Base-by-base conservation (phyloP, 2,797 vertebrate species). In the Lagodon rhomboides region DNA sequence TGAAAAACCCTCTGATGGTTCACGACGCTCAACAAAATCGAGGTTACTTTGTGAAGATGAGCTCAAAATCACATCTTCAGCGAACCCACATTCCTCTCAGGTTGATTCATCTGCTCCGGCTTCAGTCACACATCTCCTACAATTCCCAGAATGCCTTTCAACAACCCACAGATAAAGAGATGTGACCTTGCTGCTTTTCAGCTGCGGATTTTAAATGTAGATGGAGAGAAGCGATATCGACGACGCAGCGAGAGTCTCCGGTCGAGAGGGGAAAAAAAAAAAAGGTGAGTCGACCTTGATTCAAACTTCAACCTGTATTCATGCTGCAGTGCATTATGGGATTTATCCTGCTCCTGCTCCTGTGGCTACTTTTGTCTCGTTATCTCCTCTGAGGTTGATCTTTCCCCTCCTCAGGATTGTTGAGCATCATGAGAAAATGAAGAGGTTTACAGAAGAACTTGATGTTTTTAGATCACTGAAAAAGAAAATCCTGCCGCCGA, bases 271-370 rank as follows among this genome's bases (percentile, higher is more conserved):
- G 1, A 7, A 34, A 34, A 34, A 34, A 34, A 34, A 34, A 34
- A 59, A 81, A 73, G 74, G 70, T 38, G 68, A 75, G 34, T 56
- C 12, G 65, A 85, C 82, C 86, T 90, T 81, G 59, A 78, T 55
- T 68, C 54, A 63, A 64, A 58, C 16, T 51, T 44, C 8, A 41
- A 82, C 71, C 43, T 65, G 79, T 60, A 59, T 59, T 68, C 25
- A 22, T 11, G 12, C 69, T 60, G 75, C 76, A 51, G 30, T 58
- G 83, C 72, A 67, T 72, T 46, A 13, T 63, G 71, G 68, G 68
- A 5, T 41, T 15, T 44, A 22, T 34, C 54, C 34, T 12, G 50
- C 46, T 59, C 46, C 22, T 1, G 38, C 7, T 7, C 59, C n/a
- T 61, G 61, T 49, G 54, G 22, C 60, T 51, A 22, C 18, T 5